Evolutionary conservation across 1,140 invertebrate genomes (phyloP).

Genomic region (Chrysomallon squamiferum): DNA sequence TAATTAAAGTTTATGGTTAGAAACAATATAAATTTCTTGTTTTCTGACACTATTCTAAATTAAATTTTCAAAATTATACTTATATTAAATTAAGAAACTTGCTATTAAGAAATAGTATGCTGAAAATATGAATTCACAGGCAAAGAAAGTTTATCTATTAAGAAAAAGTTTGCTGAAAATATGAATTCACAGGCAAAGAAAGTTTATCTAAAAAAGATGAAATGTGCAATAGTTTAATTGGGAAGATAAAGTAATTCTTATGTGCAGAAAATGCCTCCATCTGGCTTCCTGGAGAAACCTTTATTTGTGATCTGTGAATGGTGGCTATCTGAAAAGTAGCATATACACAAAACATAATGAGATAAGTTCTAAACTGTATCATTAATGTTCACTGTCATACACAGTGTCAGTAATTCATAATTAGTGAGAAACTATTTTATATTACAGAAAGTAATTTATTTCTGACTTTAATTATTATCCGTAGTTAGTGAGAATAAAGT

Average conservation of each 20-base stretch:
- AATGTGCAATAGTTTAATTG: background rate
- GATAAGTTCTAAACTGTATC: constrained; percentile 5
- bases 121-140: no score
- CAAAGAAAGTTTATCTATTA: background rate
- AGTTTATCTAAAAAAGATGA: constrained; percentile 1
- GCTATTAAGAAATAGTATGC: no score
- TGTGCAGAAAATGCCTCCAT: constrained; percentile 61
- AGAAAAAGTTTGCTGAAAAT: no score
- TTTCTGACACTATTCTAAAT: no score
- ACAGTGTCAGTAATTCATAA: background rate
- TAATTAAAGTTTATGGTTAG: no score
- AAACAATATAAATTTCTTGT: no score
- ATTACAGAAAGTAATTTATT: background rate
- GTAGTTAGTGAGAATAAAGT: background rate
- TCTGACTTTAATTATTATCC: background rate
- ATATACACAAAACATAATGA: constrained; percentile 14
- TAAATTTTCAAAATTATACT: no score
- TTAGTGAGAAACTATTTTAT: background rate
- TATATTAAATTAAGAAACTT: no score
- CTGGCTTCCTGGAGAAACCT: constrained; percentile 62
- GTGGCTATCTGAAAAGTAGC: constrained; percentile 55
- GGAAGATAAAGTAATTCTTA: constrained; percentile 25
- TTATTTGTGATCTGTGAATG: constrained; percentile 63
- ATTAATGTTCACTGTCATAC: background rate
- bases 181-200: no score